These are phyloP conservation scores for Aphis craccivora DNA, from an alignment of 1,140 invertebrate genomes.

Conservation along the genomic window DNA sequence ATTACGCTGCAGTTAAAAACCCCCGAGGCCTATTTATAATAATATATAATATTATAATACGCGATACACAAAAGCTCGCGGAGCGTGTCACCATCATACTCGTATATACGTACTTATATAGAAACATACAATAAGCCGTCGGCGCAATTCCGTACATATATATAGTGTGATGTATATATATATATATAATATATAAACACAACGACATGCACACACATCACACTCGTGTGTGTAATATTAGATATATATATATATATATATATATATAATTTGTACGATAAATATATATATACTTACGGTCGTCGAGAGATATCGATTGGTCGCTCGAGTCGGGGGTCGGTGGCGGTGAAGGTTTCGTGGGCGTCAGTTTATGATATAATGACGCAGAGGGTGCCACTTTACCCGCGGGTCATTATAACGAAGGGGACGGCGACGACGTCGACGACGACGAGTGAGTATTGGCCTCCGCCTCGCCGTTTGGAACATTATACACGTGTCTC, in stretches of 20 bases:
- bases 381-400: slow-evolving; percentile 57
- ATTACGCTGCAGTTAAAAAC: background rate
- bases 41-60: background rate
- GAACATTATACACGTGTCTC: slow-evolving; percentile 55
- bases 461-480: slow-evolving; percentile 38
- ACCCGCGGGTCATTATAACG: slow-evolving; percentile 54
- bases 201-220: background rate
- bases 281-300: background rate
- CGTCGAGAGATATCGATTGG: slow-evolving; percentile 36
- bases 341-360: background rate
- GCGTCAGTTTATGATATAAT: slow-evolving; percentile 58
- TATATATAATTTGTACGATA: background rate
- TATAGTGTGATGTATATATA: background rate
- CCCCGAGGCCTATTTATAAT: background rate
- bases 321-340: background rate
- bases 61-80: background rate
- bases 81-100: background rate
- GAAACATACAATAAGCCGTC: background rate
- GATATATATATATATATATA: background rate
- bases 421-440: background rate
- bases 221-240: background rate
- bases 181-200: background rate
- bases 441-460: slow-evolving; percentile 25
- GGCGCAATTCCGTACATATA: background rate
- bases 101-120: background rate